Evolutionary conservation across 1,140 invertebrate genomes (phyloP).

Genomic region (Bombyx mandarina): DNA sequence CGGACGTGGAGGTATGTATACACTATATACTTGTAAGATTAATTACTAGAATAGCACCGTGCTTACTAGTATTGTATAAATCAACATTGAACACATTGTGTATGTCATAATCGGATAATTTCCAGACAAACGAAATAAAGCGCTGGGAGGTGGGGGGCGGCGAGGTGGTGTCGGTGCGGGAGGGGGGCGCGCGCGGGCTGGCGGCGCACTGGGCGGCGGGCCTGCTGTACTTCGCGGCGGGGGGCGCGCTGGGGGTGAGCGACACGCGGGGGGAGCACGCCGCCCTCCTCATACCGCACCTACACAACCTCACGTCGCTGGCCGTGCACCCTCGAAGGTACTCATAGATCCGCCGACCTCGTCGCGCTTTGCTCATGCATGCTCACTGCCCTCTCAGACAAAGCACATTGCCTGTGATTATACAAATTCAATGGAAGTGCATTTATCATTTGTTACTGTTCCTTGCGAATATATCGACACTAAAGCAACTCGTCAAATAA

Average conservation of each 20-base stretch:
- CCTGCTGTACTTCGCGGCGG: conserved; percentile 75
- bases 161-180: conserved; percentile 78
- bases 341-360: not conserved
- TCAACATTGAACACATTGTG: too few relatives aligned
- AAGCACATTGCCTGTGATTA: too few relatives aligned
- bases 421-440: too few relatives aligned
- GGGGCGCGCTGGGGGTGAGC: conserved; percentile 71
- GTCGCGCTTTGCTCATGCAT: not conserved
- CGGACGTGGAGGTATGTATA: conserved; percentile 74
- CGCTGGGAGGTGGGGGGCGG: conserved; percentile 70
- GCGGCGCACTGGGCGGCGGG: conserved; percentile 84
- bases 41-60: too few relatives aligned
- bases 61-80: too few relatives aligned
- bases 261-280: conserved; percentile 82
- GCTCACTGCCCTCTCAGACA: too few relatives aligned
- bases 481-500: too few relatives aligned
- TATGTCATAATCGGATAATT: too few relatives aligned
- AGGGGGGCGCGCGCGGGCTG: conserved; percentile 72
- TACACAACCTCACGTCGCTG: conserved; percentile 65
- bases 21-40: too few relatives aligned
- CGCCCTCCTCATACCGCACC: conserved; percentile 40
- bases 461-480: too few relatives aligned
- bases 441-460: too few relatives aligned
- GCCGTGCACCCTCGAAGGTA: conserved; percentile 77
- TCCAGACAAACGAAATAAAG: conserved; percentile 79